Percentiles rank a stretch among this genome's conserved stretches.
Evolutionary conservation across 2,113 vertebrate species (phyloP).

Genomic region (Burhinus oedicnemus): DNA sequence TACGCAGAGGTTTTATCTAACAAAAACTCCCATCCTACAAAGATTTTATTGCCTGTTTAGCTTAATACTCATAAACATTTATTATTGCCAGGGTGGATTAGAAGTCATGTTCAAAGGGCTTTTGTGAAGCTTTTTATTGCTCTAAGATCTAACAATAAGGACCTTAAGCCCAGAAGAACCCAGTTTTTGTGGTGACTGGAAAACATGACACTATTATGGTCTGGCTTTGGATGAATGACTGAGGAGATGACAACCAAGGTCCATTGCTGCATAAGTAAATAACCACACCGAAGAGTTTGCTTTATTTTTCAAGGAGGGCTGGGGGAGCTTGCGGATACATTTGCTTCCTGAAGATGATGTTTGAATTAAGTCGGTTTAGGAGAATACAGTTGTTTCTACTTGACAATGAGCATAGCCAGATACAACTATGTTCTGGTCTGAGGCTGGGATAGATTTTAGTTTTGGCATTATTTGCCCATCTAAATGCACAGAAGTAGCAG

Average conservation of each 20-base stretch:
- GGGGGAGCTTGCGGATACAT: rapidly evolving
- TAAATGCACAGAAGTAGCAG: background rate
- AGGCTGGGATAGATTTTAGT: background rate
- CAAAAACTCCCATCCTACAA: background rate
- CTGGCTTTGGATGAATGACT: background rate
- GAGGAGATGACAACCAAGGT: background rate
- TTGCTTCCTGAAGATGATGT: background rate
- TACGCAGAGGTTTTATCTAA: background rate
- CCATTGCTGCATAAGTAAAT: background rate
- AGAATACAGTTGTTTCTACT: background rate
- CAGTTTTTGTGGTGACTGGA: background rate
- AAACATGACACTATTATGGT: background rate
- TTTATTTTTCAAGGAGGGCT: background rate
- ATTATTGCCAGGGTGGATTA: background rate
- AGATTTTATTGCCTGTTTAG: slow-evolving; percentile 4
- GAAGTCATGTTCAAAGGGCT: background rate
- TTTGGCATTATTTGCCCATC: background rate
- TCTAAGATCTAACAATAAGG: background rate
- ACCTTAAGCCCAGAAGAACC: background rate
- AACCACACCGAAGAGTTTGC: background rate
- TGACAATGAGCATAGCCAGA: background rate
- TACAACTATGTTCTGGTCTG: background rate
- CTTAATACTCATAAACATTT: background rate
- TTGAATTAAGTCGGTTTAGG: background rate
- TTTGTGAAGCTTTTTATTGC: slow-evolving; percentile 4